Evolutionary conservation across 2,113 vertebrate species (phyloP).

Genomic region (Leiothrix lutea): DNA sequence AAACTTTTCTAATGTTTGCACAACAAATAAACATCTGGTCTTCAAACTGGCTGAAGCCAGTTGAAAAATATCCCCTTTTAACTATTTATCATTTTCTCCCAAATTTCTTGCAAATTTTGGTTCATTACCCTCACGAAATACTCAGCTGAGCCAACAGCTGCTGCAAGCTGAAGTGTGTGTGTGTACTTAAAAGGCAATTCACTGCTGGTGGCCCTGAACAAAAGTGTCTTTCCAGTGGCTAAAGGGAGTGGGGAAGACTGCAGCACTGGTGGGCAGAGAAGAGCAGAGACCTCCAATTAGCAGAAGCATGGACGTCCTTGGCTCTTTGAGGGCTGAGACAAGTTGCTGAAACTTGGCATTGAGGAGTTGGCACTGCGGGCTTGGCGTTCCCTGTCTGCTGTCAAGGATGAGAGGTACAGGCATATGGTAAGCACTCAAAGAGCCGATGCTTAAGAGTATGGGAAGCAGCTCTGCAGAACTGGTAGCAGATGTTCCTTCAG

Average conservation of each 20-base stretch:
- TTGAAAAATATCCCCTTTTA: not conserved
- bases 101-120: not conserved
- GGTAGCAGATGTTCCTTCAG: slow-evolving; percentile 7
- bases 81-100: not conserved
- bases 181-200: not conserved
- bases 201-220: not conserved
- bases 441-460: not conserved
- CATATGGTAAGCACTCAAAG: slow-evolving; percentile 20
- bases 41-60: not conserved
- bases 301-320: not conserved
- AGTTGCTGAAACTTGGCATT: not conserved
- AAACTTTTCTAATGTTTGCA: not conserved
- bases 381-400: not conserved
- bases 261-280: not conserved
- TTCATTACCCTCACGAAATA: not conserved
- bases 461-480: not conserved
- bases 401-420: not conserved
- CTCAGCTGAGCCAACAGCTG: not conserved
- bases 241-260: not conserved
- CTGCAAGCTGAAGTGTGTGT: not conserved
- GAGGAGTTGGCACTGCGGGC: not conserved
- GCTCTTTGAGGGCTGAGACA: not conserved
- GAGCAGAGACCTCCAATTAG: not conserved
- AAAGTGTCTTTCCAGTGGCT: not conserved
- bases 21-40: not conserved